These are phyloP conservation scores for Orgyia antiqua DNA, from an alignment of 2,888 invertebrate species.

Conservation along the genomic window DNA sequence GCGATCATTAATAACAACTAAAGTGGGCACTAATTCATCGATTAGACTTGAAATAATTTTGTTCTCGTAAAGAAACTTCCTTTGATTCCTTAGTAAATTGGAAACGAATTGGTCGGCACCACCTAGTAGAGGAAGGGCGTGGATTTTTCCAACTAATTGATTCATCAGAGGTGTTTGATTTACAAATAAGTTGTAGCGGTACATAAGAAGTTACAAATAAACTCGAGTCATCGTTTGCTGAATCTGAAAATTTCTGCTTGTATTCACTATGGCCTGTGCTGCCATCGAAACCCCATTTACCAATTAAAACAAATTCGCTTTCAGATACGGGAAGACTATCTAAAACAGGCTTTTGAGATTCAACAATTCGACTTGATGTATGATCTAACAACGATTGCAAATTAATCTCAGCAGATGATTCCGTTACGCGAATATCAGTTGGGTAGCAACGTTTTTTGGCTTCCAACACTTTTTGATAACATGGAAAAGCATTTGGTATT, in stretches of 20 bases:
- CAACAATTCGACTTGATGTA: constrained; percentile 3
- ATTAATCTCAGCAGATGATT: no score
- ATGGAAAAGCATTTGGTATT: no score
- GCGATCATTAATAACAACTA: no score
- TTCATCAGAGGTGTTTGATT: neutral
- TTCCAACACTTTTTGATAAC: no score
- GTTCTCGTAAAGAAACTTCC: neutral
- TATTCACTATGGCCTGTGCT: constrained; percentile 13
- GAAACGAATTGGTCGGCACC: constrained; percentile 6
- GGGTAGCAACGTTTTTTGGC: no score
- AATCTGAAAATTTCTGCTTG: constrained; percentile 10
- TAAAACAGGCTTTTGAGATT: constrained; percentile 6
- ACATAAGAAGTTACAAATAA: constrained; percentile 10
- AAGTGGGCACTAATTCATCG: no score
- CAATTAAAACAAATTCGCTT: no score
- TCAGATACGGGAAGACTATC: constrained; percentile 1
- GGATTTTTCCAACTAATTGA: constrained; percentile 4
- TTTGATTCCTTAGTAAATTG: constrained; percentile 6
- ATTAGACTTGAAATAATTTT: no score
- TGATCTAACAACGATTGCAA: constrained; percentile 9
- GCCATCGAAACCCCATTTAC: constrained; percentile 13
- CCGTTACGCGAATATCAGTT: no score
- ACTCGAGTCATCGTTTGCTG: constrained; percentile 3
- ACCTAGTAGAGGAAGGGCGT: constrained; percentile 10
- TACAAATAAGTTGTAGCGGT: constrained; percentile 6